Conservation (phyloP, 2,113 vertebrate species). For the Periophthalmodon schlosseri region DNA sequence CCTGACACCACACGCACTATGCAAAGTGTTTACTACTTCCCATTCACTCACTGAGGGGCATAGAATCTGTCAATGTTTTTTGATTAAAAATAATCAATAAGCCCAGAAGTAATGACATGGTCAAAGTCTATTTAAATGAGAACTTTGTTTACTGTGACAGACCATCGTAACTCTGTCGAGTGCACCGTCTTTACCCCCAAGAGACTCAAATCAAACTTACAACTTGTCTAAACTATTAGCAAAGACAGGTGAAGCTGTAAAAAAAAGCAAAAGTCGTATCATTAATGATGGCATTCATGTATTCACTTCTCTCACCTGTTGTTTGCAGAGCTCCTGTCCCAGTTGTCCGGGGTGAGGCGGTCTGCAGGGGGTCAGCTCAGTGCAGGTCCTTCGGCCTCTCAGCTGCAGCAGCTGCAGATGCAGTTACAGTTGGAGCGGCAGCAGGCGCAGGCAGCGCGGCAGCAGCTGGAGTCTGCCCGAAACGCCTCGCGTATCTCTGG, state of each 20-base stretch:
- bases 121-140: too few relatives aligned
- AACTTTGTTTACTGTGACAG: too few relatives aligned
- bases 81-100: neutral
- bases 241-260: neutral
- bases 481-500: slow-evolving; percentile 88
- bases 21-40: neutral
- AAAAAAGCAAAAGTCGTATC: neutral
- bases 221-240: neutral
- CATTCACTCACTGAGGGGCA: neutral
- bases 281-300: neutral
- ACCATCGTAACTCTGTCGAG: too few relatives aligned
- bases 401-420: slow-evolving; percentile 98
- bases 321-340: slow-evolving; percentile 90
- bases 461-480: slow-evolving; percentile 95
- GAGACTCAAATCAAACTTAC: too few relatives aligned
- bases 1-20: neutral
- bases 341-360: slow-evolving; percentile 96
- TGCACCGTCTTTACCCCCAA: too few relatives aligned
- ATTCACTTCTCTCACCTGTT: neutral
- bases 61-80: neutral
- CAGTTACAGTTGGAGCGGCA: slow-evolving; percentile 96
- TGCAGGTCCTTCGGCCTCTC: slow-evolving; percentile 95
- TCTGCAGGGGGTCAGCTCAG: slow-evolving; percentile 97
- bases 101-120: too few relatives aligned
- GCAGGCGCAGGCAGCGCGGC: slow-evolving; percentile 94